Evolutionary conservation across 1,140 invertebrate genomes (phyloP).

Genomic region (Pristionchus pacificus): DNA sequence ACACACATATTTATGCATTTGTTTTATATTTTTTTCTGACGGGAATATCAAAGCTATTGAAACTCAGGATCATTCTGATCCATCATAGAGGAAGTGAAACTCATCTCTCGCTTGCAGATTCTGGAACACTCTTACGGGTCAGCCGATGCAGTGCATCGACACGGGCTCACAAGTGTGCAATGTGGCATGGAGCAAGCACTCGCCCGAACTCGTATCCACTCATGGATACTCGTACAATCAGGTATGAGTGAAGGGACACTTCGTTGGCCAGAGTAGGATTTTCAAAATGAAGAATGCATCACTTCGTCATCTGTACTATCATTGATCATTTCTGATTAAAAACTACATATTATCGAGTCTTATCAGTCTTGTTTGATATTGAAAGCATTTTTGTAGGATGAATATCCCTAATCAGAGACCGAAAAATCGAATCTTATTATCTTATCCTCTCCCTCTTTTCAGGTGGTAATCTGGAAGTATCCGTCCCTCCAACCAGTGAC

Average conservation of each 20-base stretch:
- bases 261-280: neutral
- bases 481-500: slow-evolving; percentile 93
- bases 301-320: too few relatives aligned
- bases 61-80: too few relatives aligned
- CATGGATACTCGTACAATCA: slow-evolving; percentile 99
- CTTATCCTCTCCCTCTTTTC: too few relatives aligned
- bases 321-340: too few relatives aligned
- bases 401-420: too few relatives aligned
- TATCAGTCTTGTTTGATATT: too few relatives aligned
- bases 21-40: too few relatives aligned
- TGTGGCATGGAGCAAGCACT: slow-evolving; percentile 81
- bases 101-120: slow-evolving; percentile 66
- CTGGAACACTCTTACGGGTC: slow-evolving; percentile 98
- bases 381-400: too few relatives aligned
- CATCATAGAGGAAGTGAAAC: too few relatives aligned
- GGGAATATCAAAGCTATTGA: too few relatives aligned
- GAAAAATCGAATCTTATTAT: neutral
- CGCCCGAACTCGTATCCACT: slow-evolving; percentile 71
- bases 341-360: too few relatives aligned
- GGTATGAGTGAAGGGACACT: slow-evolving; percentile 58
- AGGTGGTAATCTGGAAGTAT: slow-evolving; percentile 94
- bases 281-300: neutral
- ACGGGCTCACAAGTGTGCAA: slow-evolving; percentile 93
- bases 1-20: too few relatives aligned
- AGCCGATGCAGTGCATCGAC: slow-evolving; percentile 96